These are phyloP conservation scores for Cygnus buccinator DNA, from an alignment of 2,113 vertebrate genomes.

Conservation along the genomic window DNA sequence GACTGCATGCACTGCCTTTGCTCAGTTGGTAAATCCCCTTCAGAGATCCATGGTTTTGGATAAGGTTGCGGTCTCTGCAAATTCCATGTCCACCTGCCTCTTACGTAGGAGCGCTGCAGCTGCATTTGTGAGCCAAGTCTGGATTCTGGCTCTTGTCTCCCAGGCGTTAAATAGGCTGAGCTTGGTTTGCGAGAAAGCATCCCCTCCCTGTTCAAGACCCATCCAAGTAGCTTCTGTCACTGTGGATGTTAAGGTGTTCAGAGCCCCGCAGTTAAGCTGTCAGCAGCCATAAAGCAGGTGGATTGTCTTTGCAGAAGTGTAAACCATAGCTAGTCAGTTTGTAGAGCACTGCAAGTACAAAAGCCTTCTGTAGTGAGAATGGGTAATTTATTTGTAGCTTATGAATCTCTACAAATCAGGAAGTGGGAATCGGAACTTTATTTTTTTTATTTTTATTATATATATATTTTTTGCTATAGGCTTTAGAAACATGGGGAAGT, in stretches of 20 bases:
- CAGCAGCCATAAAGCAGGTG: not conserved
- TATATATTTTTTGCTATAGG: not conserved
- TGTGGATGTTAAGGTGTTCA: not conserved
- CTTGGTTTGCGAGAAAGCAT: not conserved
- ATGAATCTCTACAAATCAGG: not conserved
- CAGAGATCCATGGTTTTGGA: not conserved
- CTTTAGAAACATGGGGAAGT: not conserved
- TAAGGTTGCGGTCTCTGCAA: not conserved
- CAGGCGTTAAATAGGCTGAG: not conserved
- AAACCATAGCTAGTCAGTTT: not conserved
- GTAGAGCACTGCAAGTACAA: not conserved
- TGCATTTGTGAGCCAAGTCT: not conserved
- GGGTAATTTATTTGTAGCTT: not conserved
- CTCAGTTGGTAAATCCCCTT: too few species aligned
- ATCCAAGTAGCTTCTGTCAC: not conserved
- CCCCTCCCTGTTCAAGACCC: not conserved
- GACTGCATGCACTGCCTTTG: not conserved
- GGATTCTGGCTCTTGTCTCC: not conserved
- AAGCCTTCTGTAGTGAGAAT: not conserved
- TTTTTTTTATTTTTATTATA: too few species aligned
- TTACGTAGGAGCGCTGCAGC: not conserved
- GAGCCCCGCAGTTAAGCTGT: not conserved
- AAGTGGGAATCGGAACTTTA: not conserved
- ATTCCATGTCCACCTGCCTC: not conserved
- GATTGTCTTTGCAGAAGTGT: not conserved